Evolutionary conservation across 2,797 vertebrate species (phyloP), one percentile per base, ranked within the genome.

Genomic region (Mallotus villosus): DNA sequence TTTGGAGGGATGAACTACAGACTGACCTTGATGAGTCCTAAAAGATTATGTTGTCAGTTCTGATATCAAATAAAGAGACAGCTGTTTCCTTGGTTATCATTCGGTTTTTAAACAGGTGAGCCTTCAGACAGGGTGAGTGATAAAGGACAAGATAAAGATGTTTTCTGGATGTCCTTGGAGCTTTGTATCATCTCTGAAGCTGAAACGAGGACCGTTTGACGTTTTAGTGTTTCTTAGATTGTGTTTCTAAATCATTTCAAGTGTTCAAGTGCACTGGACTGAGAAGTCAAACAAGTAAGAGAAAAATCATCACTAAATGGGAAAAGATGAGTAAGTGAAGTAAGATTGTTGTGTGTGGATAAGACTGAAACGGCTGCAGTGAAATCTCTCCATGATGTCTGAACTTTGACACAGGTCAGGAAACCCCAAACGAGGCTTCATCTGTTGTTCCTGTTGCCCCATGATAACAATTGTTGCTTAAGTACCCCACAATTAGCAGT

Each of bases 401-500:
- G 73, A 82, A 68, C 79, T 83, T 72, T 71, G 32, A 76, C 74
- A 49, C 69, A 49, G 24, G 37, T 71, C 63, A 49, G 25, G 21
- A 22, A 81, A 78, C 76, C 85, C 74, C 66, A 82, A 85, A 82
- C 81, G 74, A 83, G 76, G 57, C 68, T 72, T 84, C 74, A 82
- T 81, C 74, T 75, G 78, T 80, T 83, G 71, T 80, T 75, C 75
- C 81, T 83, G 75, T 41, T 81, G 81, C 78, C 67, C 78, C 69
- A 70, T 71, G 41, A 83, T 84, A 75, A 79, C 75, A 84, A 84
- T 84, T 74, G 81, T 71, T 55, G 12, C 76, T 80, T 73, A 29
- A 79, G 73, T 79, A 67, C 83, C 84, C 80, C 81, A 81, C 85
- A 90, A 86, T 88, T 84, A 88, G 77, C 74, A 74, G 63, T 82